Conservation (phyloP, 23 tunicate genomes). For the Corella eumyota region DNA sequence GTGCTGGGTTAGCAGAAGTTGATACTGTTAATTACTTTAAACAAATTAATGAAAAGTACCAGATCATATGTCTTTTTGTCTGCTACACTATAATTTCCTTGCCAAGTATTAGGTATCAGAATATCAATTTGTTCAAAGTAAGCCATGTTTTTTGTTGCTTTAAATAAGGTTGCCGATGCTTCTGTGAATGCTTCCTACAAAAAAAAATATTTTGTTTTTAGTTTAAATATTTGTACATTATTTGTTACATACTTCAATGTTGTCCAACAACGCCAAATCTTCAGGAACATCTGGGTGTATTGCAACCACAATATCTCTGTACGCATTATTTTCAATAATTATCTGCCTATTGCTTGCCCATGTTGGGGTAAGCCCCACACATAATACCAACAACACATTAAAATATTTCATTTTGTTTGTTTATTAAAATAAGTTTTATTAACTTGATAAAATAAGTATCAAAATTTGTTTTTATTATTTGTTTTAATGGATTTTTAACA, state of each 20-base stretch:
- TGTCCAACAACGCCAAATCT: slow-evolving; percentile 10
- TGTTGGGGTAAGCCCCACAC: neutral
- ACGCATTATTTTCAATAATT: slow-evolving; percentile 24
- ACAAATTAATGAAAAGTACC: no score
- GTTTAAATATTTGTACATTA: no score
- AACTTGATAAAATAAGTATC: no score
- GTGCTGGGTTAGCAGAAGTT: no score
- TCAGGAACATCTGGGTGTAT: slow-evolving; percentile 59
- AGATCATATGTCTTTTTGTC: slow-evolving; percentile 6
- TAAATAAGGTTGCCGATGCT: slow-evolving; percentile 27
- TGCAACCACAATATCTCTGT: slow-evolving; percentile 53
- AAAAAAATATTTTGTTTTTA: neutral
- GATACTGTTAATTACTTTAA: no score
- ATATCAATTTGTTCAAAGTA: slow-evolving; percentile 41
- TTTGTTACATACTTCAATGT: slow-evolving; percentile 22
- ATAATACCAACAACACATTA: neutral
- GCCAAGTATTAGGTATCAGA: slow-evolving; percentile 50
- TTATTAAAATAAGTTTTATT: no score
- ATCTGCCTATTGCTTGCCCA: neutral
- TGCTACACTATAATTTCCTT: slow-evolving; percentile 6
- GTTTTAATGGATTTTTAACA: no score
- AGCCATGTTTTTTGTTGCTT: slow-evolving; percentile 47
- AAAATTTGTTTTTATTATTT: no score
- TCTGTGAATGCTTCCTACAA: slow-evolving; percentile 33
- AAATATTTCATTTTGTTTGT: neutral